Conservation (phyloP, 2,113 vertebrate genomes). For the Crotophaga sulcirostris region DNA sequence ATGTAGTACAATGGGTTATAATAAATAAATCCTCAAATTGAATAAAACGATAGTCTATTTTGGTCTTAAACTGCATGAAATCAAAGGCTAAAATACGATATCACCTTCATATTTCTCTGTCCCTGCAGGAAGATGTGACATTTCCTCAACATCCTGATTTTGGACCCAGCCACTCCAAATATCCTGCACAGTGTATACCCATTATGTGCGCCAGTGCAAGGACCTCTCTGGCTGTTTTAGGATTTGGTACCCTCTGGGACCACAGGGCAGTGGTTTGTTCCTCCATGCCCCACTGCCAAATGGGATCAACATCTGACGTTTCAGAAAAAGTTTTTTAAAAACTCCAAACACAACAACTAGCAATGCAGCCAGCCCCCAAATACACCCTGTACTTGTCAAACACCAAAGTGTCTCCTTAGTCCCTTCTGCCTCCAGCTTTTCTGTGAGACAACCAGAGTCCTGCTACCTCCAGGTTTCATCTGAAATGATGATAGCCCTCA, state of each 20-base stretch:
- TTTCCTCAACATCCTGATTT: background rate
- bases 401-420: background rate
- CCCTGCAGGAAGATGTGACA: background rate
- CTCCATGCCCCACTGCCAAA: background rate
- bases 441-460: background rate
- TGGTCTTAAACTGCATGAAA: background rate
- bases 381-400: background rate
- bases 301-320: background rate
- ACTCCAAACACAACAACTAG: background rate
- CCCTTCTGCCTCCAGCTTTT: background rate
- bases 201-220: background rate
- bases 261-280: background rate
- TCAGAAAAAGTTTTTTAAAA: background rate
- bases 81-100: background rate
- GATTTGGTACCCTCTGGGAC: background rate
- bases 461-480: background rate
- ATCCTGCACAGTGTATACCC: background rate
- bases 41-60: background rate
- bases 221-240: background rate
- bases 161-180: background rate
- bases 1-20: background rate
- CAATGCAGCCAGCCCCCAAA: background rate
- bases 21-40: background rate
- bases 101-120: background rate
- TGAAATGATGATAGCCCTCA: background rate